Evolutionary conservation across 64 coral and sea anemone genomes (phyloP).

Genomic region (Acropora tenuis): DNA sequence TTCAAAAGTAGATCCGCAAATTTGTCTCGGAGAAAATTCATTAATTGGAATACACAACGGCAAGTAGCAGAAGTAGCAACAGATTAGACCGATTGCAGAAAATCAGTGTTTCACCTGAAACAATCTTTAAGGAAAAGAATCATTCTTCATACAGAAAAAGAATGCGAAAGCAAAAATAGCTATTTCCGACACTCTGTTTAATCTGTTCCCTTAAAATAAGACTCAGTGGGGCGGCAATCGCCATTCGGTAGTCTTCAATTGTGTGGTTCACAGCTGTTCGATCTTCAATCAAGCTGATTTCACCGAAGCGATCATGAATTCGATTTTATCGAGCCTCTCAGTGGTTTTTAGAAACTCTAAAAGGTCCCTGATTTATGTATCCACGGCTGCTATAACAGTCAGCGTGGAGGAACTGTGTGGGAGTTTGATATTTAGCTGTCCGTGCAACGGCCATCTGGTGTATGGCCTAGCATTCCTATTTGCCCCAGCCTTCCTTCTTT

Average conservation of each 20-base stretch:
- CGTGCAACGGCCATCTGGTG: not conserved
- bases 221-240: not conserved
- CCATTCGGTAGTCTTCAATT: not conserved
- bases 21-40: no score
- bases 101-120: no score
- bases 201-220: not conserved
- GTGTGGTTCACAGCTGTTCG: not conserved
- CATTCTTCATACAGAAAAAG: not conserved
- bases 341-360: constrained; percentile 20
- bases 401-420: constrained; percentile 5
- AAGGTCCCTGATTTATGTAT: constrained; percentile 2
- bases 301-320: not conserved
- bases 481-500: not conserved
- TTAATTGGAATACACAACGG: no score
- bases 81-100: no score
- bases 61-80: no score
- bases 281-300: not conserved
- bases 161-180: not conserved
- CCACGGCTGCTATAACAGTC: not conserved
- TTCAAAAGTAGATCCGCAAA: no score
- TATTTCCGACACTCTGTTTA: not conserved
- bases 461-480: constrained; percentile 27
- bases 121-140: not conserved
- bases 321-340: not conserved
- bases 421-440: constrained; percentile 9